Percentiles rank a stretch among this genome's conserved stretches.
These are phyloP conservation scores for Zhuqinia jingwanae DNA, from an alignment of 2,888 invertebrate species.

Conservation along the genomic window DNA sequence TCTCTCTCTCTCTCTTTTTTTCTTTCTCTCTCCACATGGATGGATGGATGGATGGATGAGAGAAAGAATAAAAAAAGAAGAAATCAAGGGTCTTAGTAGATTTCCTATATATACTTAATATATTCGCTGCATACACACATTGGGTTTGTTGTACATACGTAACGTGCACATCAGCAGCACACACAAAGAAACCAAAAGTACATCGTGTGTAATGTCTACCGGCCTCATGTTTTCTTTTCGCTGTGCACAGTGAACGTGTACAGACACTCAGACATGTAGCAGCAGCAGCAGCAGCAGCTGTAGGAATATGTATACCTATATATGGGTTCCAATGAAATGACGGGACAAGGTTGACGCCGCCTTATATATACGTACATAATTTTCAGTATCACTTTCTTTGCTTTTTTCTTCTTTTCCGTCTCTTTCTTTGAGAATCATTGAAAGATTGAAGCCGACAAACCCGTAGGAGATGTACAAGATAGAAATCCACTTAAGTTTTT, in stretches of 20 bases:
- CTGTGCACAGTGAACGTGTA: too few species aligned
- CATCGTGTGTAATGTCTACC: too few species aligned
- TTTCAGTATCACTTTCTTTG: not conserved
- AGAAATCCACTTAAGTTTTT: conserved; percentile 67
- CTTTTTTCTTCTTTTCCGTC: not conserved
- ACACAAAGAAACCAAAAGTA: too few species aligned
- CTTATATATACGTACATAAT: too few species aligned
- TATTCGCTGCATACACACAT: too few species aligned
- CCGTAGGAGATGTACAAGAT: conserved; percentile 62
- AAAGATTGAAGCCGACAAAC: conserved; percentile 57
- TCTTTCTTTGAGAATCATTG: conserved; percentile 37
- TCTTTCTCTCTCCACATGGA: conserved; percentile 18
- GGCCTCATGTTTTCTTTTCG: too few species aligned
- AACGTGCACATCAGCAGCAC: too few species aligned
- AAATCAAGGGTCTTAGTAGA: conserved; percentile 62
- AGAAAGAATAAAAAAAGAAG: conserved; percentile 47
- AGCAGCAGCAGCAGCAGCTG: too few species aligned
- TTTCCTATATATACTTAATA: conserved; percentile 29
- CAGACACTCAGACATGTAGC: too few species aligned
- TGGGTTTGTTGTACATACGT: too few species aligned
- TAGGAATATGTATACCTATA: not conserved
- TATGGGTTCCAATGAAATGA: not conserved
- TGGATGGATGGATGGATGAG: conserved; percentile 15
- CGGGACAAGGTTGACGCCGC: not conserved
- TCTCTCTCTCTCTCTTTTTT: not conserved